These are phyloP conservation scores for Microctenopoma stevenorrisi DNA, from an alignment of 2,797 vertebrate genomes.

Conservation along the genomic window DNA sequence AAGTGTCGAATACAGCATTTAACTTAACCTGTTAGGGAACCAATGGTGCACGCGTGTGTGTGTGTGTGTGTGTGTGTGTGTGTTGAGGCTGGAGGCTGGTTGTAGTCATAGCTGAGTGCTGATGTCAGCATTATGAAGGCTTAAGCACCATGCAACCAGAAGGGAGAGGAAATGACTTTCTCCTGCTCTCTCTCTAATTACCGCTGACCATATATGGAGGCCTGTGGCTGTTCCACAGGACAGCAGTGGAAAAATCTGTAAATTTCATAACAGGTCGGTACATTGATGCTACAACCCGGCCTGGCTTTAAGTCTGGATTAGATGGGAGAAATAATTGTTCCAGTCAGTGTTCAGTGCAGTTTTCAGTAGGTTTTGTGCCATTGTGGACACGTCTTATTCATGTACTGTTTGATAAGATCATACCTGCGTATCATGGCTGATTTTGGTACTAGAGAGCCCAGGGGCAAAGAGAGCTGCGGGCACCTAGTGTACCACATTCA, in stretches of 20 bases:
- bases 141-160: conserved; percentile 74
- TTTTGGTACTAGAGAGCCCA: no score
- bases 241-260: conserved; percentile 45
- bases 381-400: not conserved
- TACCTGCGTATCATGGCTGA: no score
- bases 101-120: conserved; percentile 74
- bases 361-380: not conserved
- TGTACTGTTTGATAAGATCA: not conserved
- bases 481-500: not conserved
- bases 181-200: conserved; percentile 62
- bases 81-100: conserved; percentile 19
- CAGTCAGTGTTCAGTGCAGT: no score
- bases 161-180: conserved; percentile 72
- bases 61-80: conserved; percentile 27
- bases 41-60: not conserved
- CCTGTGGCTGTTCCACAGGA: conserved; percentile 46
- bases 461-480: no score
- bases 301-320: not conserved
- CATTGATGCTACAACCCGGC: conserved; percentile 3
- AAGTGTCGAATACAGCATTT: conserved; percentile 34
- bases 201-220: conserved; percentile 64
- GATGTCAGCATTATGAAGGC: conserved; percentile 81
- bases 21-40: conserved; percentile 46
- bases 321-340: not conserved
- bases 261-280: conserved; percentile 37